Evolutionary conservation across 1,140 invertebrate species (phyloP), one percentile per base, ranked within the genome.

Genomic region (Thrips palmi): DNA sequence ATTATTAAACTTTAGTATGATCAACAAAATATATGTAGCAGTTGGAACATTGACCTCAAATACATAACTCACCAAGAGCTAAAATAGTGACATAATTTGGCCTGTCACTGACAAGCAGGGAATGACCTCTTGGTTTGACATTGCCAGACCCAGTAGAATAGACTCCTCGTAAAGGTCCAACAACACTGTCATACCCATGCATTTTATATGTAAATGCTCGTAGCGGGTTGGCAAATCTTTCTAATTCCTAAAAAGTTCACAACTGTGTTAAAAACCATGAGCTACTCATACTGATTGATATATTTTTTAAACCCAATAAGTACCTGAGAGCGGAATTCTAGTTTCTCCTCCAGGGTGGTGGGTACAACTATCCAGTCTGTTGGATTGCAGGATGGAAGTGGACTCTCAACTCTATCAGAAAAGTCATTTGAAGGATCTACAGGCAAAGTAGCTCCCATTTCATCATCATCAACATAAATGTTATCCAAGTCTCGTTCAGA

Each of bases 11-110:
- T 20, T 4, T 40, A 40, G 3, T 29, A 8, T 21, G 18, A 2
- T 18, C 2, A 37, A 33, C 12, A 17, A 14, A 5, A 11, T 19
- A 19, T 36, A 14, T 18, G 11, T 4, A 3, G 15, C 7, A 8
- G n/a, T 19, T 4, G 25, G 30, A 27, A 36, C 12, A 33, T 1
- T 10, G 23, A 12, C 17, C 25, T 2, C 11, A 8, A 14, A 18
- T 33, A 20, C 19, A 28, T 36, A 36, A 41, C 44, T 49, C 52
- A 69, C 67, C 65, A 24, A 94, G 60, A 10, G 86, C 82, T 5
- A 91, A 57, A 50, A 93, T 88, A 4, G 86, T 88, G 8, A 92
- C 87, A 58, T 79, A 91, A 39, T 88, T 81, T 18, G 89, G 89
- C 28, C 89, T 61, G 52, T 84, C 77, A 3, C 77, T 71, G 1